Conservation (phyloP, 1,140 invertebrate species). For the Trachelipus rathkii region DNA sequence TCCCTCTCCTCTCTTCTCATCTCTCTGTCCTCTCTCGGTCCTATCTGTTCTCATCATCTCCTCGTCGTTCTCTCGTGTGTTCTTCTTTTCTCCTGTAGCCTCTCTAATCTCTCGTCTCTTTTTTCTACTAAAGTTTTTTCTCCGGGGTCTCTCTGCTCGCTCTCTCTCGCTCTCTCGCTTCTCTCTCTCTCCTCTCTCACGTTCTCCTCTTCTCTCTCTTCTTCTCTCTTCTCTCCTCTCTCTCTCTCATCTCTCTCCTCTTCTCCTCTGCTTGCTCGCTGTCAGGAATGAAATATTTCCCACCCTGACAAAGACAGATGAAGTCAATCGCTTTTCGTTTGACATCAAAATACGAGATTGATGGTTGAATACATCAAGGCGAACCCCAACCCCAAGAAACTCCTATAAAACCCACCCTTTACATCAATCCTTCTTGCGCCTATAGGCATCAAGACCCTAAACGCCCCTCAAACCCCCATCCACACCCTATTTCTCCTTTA, state of each 20-base stretch:
- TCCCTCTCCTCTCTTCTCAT: no score
- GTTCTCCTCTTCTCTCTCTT: no score
- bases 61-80: no score
- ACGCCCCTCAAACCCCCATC: neutral
- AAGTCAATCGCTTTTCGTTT: neutral
- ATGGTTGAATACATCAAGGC: neutral
- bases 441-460: neutral
- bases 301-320: conserved; percentile 3
- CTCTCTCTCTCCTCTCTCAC: no score
- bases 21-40: no score
- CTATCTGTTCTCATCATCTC: no score
- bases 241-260: neutral
- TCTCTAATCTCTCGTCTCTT: neutral
- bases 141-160: no score
- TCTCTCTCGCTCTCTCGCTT: no score
- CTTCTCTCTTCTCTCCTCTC: neutral
- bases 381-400: neutral
- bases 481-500: neutral
- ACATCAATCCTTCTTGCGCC: no score
- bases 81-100: neutral
- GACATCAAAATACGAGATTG: neutral
- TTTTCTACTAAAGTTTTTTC: no score
- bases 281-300: neutral
- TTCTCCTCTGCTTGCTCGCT: neutral
- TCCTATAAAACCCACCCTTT: no score